Evolutionary conservation across 2,797 vertebrate genomes (phyloP).

Genomic region (Phataginus tricuspis): DNA sequence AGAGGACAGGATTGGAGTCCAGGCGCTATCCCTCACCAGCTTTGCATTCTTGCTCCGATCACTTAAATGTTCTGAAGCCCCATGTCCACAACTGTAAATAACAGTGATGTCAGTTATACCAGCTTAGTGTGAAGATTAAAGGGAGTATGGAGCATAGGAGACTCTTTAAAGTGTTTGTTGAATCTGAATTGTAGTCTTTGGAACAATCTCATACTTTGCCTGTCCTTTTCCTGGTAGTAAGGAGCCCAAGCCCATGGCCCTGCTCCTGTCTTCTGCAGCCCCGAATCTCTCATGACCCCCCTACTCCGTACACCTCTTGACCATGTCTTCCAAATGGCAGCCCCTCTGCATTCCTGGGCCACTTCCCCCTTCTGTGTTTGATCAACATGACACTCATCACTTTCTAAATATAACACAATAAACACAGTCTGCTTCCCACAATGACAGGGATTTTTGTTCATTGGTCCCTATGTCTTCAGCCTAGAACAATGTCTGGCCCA

Average conservation of each 20-base stretch:
- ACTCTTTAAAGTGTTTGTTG: neutral
- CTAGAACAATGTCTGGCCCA: neutral
- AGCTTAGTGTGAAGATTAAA: neutral
- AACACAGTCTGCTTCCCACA: neutral
- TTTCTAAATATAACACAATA: neutral
- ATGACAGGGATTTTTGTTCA: neutral
- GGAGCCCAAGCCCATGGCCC: neutral
- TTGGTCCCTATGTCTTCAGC: neutral
- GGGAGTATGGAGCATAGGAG: neutral
- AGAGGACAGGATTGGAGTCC: neutral
- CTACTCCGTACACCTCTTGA: neutral
- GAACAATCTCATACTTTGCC: neutral
- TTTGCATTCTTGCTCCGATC: neutral
- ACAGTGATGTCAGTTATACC: neutral
- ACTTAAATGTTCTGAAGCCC: neutral
- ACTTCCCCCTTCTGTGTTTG: neutral
- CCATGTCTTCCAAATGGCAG: neutral
- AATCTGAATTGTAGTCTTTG: neutral
- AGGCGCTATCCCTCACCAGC: neutral
- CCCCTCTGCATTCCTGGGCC: neutral
- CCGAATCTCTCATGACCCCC: neutral
- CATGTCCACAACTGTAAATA: neutral
- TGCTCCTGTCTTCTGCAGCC: neutral
- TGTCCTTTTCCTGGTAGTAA: neutral
- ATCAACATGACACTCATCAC: neutral